A percentile compares a stretch with the other conserved stretches of the same genome.
Conservation (phyloP, 2,797 vertebrate species). For the Halcyon chelicuti region DNA sequence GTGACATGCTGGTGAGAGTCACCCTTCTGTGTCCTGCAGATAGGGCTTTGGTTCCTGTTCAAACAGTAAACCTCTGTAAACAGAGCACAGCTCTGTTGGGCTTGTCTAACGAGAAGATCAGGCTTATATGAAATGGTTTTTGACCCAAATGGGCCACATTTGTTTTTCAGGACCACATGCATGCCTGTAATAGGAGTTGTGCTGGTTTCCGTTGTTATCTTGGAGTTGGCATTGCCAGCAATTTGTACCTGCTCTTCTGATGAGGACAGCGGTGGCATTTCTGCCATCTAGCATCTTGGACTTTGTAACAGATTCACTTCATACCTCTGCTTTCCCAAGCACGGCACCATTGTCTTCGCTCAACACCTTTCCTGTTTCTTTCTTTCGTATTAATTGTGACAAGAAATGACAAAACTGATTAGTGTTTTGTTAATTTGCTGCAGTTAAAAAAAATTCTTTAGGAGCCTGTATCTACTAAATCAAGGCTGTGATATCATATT, state of each 20-base stretch:
- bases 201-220: neutral
- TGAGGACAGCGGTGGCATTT: neutral
- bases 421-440: neutral
- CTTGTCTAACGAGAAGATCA: accelerated
- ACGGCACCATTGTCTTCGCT: neutral
- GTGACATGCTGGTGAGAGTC: neutral
- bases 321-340: neutral
- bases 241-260: neutral
- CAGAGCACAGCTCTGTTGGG: neutral
- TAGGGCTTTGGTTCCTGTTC: neutral
- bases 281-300: neutral
- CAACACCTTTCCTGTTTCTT: neutral
- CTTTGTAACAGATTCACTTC: neutral
- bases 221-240: neutral
- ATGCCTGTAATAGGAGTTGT: accelerated
- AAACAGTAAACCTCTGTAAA: neutral
- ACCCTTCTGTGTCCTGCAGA: neutral
- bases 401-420: neutral
- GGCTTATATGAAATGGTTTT: neutral
- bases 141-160: accelerated
- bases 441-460: neutral
- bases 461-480: neutral
- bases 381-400: neutral
- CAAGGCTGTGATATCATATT: neutral
- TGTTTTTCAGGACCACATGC: neutral